These are phyloP conservation scores for Phytoseiulus persimilis DNA, from an alignment of 2,888 invertebrate species.

Conservation along the genomic window DNA sequence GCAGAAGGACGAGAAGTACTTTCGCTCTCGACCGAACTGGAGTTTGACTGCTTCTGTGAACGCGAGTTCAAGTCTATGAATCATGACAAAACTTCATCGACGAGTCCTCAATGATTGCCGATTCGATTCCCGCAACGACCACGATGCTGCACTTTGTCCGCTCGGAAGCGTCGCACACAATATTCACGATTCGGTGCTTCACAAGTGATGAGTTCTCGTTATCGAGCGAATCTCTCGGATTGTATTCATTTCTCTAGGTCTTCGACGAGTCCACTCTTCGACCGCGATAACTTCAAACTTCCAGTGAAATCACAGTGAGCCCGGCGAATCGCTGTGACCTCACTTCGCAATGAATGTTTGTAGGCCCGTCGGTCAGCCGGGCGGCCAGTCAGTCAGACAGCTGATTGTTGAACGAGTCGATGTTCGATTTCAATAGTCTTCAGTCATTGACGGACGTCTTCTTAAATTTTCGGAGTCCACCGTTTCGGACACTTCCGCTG, in stretches of 20 bases:
- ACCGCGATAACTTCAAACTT: neutral
- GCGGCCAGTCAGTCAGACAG: neutral
- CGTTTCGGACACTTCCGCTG: neutral
- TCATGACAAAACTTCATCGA: neutral
- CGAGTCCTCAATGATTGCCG: neutral
- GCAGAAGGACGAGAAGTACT: neutral
- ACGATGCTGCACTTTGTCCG: neutral
- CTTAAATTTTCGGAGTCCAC: neutral
- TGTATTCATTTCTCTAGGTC: neutral
- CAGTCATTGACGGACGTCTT: neutral
- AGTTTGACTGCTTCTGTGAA: neutral
- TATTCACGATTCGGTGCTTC: neutral
- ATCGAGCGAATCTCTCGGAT: neutral
- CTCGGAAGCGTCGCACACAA: neutral
- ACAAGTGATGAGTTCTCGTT: neutral
- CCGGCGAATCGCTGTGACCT: neutral
- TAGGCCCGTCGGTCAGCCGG: neutral
- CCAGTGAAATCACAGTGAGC: neutral
- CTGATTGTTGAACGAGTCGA: neutral
- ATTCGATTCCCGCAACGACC: neutral
- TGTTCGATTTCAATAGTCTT: neutral
- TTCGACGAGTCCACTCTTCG: neutral
- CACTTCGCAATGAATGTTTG: neutral
- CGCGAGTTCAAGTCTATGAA: neutral
- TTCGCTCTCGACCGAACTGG: neutral